These are phyloP conservation scores for Echinops telfairi DNA, from an alignment of 2,113 vertebrate species.

Conservation along the genomic window DNA sequence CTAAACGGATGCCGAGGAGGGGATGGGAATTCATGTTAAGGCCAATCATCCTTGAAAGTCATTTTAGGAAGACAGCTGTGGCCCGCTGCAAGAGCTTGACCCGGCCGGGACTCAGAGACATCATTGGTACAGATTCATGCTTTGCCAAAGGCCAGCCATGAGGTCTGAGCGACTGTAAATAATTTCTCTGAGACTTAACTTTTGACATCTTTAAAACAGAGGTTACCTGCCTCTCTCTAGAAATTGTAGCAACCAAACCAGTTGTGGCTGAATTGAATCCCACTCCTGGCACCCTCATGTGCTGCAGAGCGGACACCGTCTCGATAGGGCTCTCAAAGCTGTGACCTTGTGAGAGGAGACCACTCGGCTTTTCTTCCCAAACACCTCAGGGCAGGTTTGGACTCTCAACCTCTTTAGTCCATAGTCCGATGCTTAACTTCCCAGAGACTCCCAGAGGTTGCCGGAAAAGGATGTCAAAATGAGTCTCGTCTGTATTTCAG, in stretches of 20 bases:
- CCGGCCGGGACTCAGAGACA: neutral
- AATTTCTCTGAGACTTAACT: neutral
- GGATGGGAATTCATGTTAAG: neutral
- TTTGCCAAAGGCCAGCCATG: neutral
- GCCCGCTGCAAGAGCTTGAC: neutral
- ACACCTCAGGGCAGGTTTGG: neutral
- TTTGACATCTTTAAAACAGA: neutral
- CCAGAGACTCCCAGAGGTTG: neutral
- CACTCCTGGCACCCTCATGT: neutral
- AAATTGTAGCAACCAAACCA: neutral
- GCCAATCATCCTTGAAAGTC: neutral
- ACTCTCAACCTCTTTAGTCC: neutral
- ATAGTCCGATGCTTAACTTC: neutral
- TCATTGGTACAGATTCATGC: neutral
- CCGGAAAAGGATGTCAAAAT: too few relatives aligned
- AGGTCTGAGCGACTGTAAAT: neutral
- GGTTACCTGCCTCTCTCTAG: neutral
- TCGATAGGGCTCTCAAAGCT: neutral
- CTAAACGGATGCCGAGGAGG: neutral
- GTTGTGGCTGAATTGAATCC: neutral
- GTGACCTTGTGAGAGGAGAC: neutral
- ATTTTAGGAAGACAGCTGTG: neutral
- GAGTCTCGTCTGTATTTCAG: neutral
- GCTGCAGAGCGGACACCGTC: neutral
- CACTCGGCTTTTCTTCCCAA: neutral